Percentiles rank a stretch among this genome's conserved stretches.
phyloP scores from a whole-genome alignment of 2,888 invertebrate species.

The Calameuta idolon region DNA sequence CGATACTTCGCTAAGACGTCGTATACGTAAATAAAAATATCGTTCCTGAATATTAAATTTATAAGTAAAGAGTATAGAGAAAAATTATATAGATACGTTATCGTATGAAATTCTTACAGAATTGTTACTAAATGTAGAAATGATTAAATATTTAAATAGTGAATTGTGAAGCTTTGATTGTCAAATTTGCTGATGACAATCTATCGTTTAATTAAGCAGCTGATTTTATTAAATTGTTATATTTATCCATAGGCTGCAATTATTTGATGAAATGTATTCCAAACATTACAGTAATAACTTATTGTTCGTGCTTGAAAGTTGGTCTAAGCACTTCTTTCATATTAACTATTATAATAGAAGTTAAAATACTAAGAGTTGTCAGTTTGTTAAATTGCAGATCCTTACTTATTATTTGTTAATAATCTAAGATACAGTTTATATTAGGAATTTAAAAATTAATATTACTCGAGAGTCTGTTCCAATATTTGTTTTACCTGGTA shows the following conservation, averaged over 20 bases:
- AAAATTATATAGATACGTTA: too few species aligned
- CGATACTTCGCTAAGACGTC: not conserved
- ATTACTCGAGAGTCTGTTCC: not conserved
- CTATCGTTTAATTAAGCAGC: too few species aligned
- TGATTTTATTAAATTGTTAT: too few species aligned
- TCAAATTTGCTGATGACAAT: too few species aligned
- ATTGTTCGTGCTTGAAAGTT: too few species aligned
- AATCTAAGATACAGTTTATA: not conserved
- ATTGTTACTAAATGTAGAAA: not conserved
- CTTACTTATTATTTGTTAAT: not conserved
- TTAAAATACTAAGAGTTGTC: not conserved
- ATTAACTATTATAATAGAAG: not conserved
- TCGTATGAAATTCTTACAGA: not conserved
- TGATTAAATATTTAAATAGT: not conserved
- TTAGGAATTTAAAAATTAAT: not conserved
- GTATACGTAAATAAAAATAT: not conserved
- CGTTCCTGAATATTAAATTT: not conserved
- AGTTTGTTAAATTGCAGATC: not conserved
- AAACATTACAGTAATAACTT: too few species aligned
- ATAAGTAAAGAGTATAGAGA: too few species aligned
- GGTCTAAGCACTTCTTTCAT: not conserved
- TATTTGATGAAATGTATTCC: too few species aligned
- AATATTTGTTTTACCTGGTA: not conserved
- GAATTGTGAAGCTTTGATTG: not conserved
- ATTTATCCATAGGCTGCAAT: too few species aligned